These are phyloP conservation scores for Mormyrus proboscirostris DNA, from an alignment of 2,797 vertebrate species.

Conservation along the genomic window DNA sequence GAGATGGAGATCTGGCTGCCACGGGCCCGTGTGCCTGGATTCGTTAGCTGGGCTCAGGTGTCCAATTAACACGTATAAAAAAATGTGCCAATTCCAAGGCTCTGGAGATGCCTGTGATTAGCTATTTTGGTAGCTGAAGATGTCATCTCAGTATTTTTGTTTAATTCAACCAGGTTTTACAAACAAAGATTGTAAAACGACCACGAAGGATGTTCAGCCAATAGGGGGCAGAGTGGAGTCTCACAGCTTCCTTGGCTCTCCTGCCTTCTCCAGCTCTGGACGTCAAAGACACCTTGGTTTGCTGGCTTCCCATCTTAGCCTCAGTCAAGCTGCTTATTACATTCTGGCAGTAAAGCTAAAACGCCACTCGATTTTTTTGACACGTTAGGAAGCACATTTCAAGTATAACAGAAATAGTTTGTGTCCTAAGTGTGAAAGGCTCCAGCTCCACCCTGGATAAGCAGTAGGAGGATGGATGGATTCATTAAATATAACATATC, in stretches of 20 bases:
- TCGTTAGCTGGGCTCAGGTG: background rate
- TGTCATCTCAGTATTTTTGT: background rate
- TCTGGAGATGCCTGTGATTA: background rate
- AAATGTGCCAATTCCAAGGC: background rate
- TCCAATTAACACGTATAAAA: background rate
- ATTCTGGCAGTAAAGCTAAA: background rate
- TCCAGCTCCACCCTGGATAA: background rate
- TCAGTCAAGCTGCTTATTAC: background rate
- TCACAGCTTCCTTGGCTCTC: background rate
- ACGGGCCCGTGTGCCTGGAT: background rate
- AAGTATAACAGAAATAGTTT: background rate
- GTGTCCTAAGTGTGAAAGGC: background rate
- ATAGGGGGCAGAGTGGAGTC: background rate
- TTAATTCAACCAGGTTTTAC: background rate
- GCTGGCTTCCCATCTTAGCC: background rate
- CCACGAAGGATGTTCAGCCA: background rate
- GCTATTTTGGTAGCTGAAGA: background rate
- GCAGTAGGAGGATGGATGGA: background rate
- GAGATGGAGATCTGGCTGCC: background rate
- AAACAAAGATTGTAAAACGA: background rate
- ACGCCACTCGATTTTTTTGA: background rate
- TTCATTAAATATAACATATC: background rate
- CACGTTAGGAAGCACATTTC: background rate
- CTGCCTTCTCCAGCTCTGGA: background rate
- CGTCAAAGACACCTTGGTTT: background rate